Evolutionary conservation across 2,888 invertebrate genomes (phyloP).

Genomic region (Drosophila glabriapex): DNA sequence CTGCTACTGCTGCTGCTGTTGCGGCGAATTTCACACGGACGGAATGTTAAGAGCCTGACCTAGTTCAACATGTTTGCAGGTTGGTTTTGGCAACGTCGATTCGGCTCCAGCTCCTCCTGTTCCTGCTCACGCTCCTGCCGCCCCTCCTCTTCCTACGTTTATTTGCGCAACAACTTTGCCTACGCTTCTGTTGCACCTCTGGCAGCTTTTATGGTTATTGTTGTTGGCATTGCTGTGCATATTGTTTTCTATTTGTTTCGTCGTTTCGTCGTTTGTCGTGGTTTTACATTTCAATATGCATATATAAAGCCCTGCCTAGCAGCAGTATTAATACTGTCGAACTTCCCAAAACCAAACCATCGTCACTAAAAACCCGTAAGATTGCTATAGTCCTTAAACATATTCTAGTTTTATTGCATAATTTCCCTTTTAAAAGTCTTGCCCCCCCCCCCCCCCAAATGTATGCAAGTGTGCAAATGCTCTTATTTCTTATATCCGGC

Average conservation of each 20-base stretch:
- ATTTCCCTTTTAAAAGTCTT: background rate
- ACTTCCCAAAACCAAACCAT: background rate
- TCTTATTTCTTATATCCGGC: no score
- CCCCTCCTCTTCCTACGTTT: background rate
- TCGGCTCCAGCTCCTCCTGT: background rate
- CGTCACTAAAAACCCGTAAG: background rate
- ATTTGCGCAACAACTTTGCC: slow-evolving; percentile 19
- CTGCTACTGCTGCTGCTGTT: slow-evolving; percentile 33
- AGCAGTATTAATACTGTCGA: background rate
- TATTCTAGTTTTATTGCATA: background rate
- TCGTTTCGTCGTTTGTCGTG: slow-evolving; percentile 5
- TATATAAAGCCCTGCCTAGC: background rate
- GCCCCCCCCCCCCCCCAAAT: no score
- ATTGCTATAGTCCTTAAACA: background rate
- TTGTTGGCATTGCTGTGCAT: slow-evolving; percentile 12
- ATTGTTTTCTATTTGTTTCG: slow-evolving; percentile 12
- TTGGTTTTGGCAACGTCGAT: slow-evolving; percentile 18
- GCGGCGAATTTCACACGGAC: slow-evolving; percentile 58
- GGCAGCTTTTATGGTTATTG: slow-evolving; percentile 22
- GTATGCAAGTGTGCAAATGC: no score
- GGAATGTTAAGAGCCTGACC: slow-evolving; percentile 57
- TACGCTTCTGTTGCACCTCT: slow-evolving; percentile 21
- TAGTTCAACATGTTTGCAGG: slow-evolving; percentile 60
- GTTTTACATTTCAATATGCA: slow-evolving; percentile 16
- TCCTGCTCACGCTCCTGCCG: slow-evolving; percentile 5